phyloP scores from a whole-genome alignment of 2,888 invertebrate genomes.

The Tetranychus truncatus region DNA sequence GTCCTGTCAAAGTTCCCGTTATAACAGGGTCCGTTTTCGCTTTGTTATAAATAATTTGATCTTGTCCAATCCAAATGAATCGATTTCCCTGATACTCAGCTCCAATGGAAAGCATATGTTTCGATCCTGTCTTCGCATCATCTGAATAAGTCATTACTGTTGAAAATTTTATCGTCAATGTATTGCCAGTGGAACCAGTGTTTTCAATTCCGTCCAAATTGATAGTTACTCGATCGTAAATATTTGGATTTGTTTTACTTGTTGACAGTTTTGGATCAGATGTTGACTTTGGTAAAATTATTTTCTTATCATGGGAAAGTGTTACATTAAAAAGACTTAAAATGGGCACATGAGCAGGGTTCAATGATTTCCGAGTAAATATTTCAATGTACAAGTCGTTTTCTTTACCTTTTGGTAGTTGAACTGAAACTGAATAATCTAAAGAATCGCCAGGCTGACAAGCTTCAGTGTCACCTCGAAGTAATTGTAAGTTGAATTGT shows the following conservation, averaged over 20 bases:
- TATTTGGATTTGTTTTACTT: background rate
- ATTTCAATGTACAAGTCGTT: background rate
- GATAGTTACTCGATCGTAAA: background rate
- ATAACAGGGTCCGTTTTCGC: background rate
- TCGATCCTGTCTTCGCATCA: background rate
- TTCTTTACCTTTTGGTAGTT: background rate
- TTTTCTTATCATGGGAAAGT: background rate
- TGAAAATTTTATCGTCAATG: slow-evolving; percentile 1
- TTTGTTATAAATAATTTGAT: background rate
- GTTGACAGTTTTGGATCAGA: background rate
- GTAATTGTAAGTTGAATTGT: background rate
- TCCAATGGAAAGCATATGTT: background rate
- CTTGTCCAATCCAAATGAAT: slow-evolving; percentile 10
- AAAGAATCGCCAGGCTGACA: background rate
- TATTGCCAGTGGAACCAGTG: background rate
- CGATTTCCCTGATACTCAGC: background rate
- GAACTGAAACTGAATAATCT: background rate
- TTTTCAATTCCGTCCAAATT: background rate
- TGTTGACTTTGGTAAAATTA: background rate
- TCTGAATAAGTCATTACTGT: background rate
- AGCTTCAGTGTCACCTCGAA: background rate
- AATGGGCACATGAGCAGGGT: background rate
- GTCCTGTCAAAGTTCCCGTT: background rate
- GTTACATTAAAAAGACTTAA: background rate
- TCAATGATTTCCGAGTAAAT: background rate